Percentiles rank a stretch among this genome's conserved stretches.
phyloP scores from a whole-genome alignment of 2,113 vertebrate species.

The Isurus oxyrinchus region DNA sequence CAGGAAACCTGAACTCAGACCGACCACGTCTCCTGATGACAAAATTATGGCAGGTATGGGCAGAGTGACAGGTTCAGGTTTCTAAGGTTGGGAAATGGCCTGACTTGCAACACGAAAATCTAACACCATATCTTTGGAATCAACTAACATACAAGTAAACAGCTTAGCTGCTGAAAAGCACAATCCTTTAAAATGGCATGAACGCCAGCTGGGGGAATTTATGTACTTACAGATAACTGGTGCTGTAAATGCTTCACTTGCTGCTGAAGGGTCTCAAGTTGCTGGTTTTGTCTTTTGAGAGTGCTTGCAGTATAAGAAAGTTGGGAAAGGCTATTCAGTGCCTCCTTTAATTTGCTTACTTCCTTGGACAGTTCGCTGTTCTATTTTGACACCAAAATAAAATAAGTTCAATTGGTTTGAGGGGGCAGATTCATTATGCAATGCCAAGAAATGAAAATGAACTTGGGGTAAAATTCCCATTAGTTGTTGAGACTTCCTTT shows the following conservation, averaged over 20 bases:
- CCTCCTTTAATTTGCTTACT: constrained; percentile 88
- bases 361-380: constrained; percentile 89
- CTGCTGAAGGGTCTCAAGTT: constrained; percentile 80
- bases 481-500: not conserved
- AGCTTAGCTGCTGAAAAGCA: not conserved
- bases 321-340: constrained; percentile 93
- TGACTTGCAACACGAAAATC: no score
- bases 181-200: not conserved
- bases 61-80: no score
- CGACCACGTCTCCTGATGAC: no score
- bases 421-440: not conserved
- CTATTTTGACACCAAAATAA: constrained; percentile 48
- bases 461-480: not conserved
- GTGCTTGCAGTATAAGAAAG: constrained; percentile 77
- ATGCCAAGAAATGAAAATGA: not conserved
- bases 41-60: no score
- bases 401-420: not conserved
- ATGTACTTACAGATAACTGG: constrained; percentile 77
- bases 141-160: not conserved
- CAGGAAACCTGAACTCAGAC: no score
- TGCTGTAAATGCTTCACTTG: constrained; percentile 90
- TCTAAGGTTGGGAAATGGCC: no score
- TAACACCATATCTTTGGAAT: not conserved
- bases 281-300: constrained; percentile 83
- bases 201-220: not conserved